Base-by-base conservation (phyloP, 2,113 vertebrate species). In the Astur gentilis region DNA sequence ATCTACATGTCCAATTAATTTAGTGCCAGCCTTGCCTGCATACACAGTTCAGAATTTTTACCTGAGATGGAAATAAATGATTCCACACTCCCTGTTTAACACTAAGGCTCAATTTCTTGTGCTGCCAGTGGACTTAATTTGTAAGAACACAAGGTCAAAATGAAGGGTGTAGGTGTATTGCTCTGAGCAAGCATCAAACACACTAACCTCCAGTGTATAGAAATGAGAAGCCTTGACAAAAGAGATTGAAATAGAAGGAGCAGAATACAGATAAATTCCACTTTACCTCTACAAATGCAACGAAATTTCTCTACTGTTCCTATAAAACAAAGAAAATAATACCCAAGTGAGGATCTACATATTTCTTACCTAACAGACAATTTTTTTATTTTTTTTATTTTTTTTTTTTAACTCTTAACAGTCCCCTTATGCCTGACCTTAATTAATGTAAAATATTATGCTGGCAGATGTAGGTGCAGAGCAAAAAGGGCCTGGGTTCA, bases 321-420 rank as follows among this genome's bases (percentile, higher is more conserved):
- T 52, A 14, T 6, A 62, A 76, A 69, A 55, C 21, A 60, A 83
- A 83, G 34, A 57, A 93, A 81, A 73, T 25, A 79, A 85, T 7
- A 71, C 2, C 20, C 27, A 40, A 60, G 21, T 52, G 11, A 61
- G 49, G 45, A 45, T 10, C 15, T 12, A 31, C 0, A 0, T 31
- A 40, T 86, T 90, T 86, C 36, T 65, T 54, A 61, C 22, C 29
- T 57, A 49, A 38, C 1, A 38, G 44, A 23, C 2, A 12, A 3
- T 40, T 80, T 44, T 80, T 26, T 14, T 3, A 3, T 16, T 26
- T 26, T 26, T 50, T 50, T 16, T 26, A 15, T 26, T 50, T 50
- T 49, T 25, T 50, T 52, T 54, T 54, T 84, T 83, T 61, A 22
- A 34, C 44, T 73, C 47, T 49, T 69, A 3, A 44, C 14, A 80